Evolutionary conservation across 2,797 vertebrate species (phyloP).

Genomic region (Otus scops): DNA sequence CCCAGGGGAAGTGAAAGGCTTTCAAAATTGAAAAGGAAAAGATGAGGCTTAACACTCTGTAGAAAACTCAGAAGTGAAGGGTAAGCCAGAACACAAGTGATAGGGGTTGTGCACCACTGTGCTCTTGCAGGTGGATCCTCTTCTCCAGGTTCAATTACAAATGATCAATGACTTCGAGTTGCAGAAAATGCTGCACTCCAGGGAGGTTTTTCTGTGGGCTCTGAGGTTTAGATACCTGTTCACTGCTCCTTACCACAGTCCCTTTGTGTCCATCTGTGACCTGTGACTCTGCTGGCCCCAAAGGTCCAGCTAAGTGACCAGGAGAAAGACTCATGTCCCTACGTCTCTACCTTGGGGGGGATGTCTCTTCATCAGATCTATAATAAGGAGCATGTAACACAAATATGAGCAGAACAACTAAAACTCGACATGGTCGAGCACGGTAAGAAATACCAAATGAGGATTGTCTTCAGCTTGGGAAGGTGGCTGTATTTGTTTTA

Average conservation of each 20-base stretch:
- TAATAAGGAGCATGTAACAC: not conserved
- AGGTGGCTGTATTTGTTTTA: not conserved
- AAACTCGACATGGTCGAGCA: not conserved
- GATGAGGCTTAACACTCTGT: not conserved
- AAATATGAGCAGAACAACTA: not conserved
- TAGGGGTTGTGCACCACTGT: not conserved
- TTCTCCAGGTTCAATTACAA: not conserved
- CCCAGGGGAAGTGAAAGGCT: not conserved
- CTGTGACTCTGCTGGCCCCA: not conserved
- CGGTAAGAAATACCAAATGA: not conserved
- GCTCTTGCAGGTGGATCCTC: not conserved
- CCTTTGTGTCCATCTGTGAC: not conserved
- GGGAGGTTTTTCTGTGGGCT: not conserved
- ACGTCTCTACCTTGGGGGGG: accelerated
- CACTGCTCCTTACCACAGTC: not conserved
- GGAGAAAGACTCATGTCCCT: not conserved
- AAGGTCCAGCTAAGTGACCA: not conserved
- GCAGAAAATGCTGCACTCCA: not conserved
- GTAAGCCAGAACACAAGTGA: not conserved
- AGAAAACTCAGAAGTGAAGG: not conserved
- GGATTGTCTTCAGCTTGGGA: not conserved
- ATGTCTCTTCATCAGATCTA: not conserved
- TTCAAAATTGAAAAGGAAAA: not conserved
- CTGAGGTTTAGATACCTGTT: not conserved
- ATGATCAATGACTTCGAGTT: not conserved